Base-by-base conservation (phyloP, 2,797 vertebrate species). In the Apogon talboti region DNA sequence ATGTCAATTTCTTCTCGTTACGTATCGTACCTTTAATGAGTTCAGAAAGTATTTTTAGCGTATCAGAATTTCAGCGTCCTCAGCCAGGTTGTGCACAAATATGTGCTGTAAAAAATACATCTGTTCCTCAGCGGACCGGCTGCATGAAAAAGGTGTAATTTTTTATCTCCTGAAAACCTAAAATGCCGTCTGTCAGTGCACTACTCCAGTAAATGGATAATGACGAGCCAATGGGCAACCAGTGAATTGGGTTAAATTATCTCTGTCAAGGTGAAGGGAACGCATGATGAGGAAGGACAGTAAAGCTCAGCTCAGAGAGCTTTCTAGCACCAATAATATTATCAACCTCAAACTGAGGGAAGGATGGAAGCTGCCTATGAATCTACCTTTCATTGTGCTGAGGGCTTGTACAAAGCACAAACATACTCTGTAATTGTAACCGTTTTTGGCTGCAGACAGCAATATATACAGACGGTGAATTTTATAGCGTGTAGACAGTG, bases 321-420 rank as follows among this genome's bases (percentile, higher is more conserved):
- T 51, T 79, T 68, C 68, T 62, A 53, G 73, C 63, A 70, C 81
- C 64, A 69, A 38, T 73, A 35, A 60, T 75, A 72, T 58, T 59
- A 66, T 73, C 60, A 71, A 72, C 70, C 65, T 74, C 63, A 74
- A 84, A 59, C 57, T 44, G 62, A 71, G 33, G 68, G 51, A 78
- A 50, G 61, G 58, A 78, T 80, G 52, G 58, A 76, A 79, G 56
- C 54, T 12, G 37, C 57, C 52, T 41, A 48, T 61, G 50, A 67
- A 72, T 87, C 85, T 71, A 83, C 69, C 66, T 86, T 74, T 68
- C 53, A 52, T 79, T 82, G 86, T 86, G 84, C 87, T 85, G 81
- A 83, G 77, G 81, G 87, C 85, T 87, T 85, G 81, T 84, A 88
- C 82, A 92, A 92, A 92, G 91, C 91, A 92, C 91, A 92, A 92